A percentile compares a stretch with the other conserved stretches of the same genome.
Conservation (phyloP, 2,888 invertebrate genomes). For the Sturmia bella region DNA sequence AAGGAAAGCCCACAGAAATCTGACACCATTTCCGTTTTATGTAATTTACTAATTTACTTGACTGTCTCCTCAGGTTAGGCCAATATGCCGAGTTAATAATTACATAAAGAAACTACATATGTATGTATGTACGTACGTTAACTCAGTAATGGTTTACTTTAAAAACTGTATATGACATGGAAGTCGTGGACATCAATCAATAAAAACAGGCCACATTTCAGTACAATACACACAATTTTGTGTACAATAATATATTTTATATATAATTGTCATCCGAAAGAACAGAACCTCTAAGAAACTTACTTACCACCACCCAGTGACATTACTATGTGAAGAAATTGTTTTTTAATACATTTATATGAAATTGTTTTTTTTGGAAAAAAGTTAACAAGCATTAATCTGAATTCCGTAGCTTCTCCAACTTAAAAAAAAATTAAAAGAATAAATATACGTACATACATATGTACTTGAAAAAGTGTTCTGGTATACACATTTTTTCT, state of each 20-base stretch:
- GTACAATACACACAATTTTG: background rate
- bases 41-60: slow-evolving; percentile 48
- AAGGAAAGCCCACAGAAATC: slow-evolving; percentile 59
- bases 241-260: no score
- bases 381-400: no score
- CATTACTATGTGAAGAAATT: no score
- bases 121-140: background rate
- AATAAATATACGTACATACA: background rate
- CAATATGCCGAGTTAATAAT: slow-evolving; percentile 7
- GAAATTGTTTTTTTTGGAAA: no score
- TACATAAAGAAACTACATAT: slow-evolving; percentile 3
- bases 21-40: slow-evolving; percentile 66
- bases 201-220: slow-evolving; percentile 40
- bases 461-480: background rate
- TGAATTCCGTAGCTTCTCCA: background rate
- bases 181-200: slow-evolving; percentile 59
- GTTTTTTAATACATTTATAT: no score
- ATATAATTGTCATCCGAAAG: background rate
- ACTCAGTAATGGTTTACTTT: slow-evolving; percentile 27
- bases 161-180: slow-evolving; percentile 47
- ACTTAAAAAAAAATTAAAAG: background rate
- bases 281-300: slow-evolving; percentile 9
- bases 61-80: slow-evolving; percentile 12
- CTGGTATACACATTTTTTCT: background rate
- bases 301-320: no score